These are phyloP conservation scores for Drosophila subsilvestris DNA, from an alignment of 2,888 invertebrate genomes.

Conservation along the genomic window DNA sequence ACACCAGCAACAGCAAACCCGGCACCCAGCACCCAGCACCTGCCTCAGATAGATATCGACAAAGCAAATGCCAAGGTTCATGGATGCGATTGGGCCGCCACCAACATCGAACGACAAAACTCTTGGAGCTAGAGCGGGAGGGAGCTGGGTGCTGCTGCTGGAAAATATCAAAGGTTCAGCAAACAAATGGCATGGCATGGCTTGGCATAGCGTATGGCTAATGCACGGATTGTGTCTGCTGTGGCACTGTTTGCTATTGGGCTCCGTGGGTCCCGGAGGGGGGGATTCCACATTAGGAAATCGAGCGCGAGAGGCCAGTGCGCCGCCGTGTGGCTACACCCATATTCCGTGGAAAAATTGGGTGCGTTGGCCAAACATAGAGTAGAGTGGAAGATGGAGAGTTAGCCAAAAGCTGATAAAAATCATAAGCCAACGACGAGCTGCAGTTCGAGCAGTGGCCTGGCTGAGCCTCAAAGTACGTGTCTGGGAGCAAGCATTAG, in stretches of 20 bases:
- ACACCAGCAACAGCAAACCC: too few species aligned
- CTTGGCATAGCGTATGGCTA: constrained; percentile 38
- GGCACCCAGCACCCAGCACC: constrained; percentile 3
- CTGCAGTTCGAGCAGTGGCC: constrained; percentile 41
- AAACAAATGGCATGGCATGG: constrained; percentile 59
- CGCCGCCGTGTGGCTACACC: constrained; percentile 50
- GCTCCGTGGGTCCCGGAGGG: background rate
- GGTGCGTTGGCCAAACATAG: constrained; percentile 78
- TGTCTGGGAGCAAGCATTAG: constrained; percentile 54
- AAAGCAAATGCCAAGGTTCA: constrained; percentile 71
- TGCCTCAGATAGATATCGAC: constrained; percentile 26
- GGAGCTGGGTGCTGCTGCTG: constrained; percentile 32
- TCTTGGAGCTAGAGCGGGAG: constrained; percentile 2
- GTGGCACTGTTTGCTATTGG: constrained; percentile 20
- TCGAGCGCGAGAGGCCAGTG: background rate
- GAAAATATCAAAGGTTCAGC: constrained; percentile 73
- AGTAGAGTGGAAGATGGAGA: constrained; percentile 20
- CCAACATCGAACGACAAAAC: constrained; percentile 35
- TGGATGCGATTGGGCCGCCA: constrained; percentile 31
- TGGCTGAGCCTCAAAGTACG: constrained; percentile 28
- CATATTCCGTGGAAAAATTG: constrained; percentile 67
- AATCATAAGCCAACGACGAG: constrained; percentile 67
- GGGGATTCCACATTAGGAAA: constrained; percentile 37
- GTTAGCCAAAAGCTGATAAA: constrained; percentile 58
- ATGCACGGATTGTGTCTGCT: constrained; percentile 58